A percentile compares a stretch with the other conserved stretches of the same genome.
Evolutionary conservation across 2,113 vertebrate species (phyloP).

Genomic region (Mus spicilegus): DNA sequence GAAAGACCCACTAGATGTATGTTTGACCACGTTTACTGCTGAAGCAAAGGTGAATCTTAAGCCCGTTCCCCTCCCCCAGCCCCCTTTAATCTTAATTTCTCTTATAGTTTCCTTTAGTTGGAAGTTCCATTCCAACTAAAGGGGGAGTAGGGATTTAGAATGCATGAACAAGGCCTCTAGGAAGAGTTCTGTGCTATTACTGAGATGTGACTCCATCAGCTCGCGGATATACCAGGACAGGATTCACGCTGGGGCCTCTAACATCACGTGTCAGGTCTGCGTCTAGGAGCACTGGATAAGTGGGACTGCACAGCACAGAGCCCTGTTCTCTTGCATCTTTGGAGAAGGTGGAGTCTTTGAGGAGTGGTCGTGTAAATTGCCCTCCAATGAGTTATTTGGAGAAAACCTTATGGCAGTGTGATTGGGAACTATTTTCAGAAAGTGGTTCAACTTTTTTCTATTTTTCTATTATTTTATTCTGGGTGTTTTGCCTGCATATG

Average conservation of each 20-base stretch:
- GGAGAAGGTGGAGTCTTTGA: conserved; percentile 3
- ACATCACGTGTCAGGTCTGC: neutral
- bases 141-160: neutral
- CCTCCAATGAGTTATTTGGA: conserved; percentile 14
- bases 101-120: neutral
- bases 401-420: neutral
- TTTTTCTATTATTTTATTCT: neutral
- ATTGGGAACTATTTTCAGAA: conserved; percentile 43
- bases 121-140: neutral
- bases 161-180: neutral
- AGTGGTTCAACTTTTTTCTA: neutral
- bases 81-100: neutral
- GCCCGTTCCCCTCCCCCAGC: neutral
- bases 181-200: neutral
- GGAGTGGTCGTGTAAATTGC: neutral
- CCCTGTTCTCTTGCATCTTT: neutral
- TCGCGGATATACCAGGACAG: neutral
- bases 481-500: neutral
- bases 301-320: neutral
- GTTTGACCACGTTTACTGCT: neutral
- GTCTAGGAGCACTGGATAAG: neutral
- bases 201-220: neutral
- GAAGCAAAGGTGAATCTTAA: neutral
- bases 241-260: neutral
- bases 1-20: neutral